Evolutionary conservation across 1,140 invertebrate genomes (phyloP).

Genomic region (Aphaenogaster rudis): DNA sequence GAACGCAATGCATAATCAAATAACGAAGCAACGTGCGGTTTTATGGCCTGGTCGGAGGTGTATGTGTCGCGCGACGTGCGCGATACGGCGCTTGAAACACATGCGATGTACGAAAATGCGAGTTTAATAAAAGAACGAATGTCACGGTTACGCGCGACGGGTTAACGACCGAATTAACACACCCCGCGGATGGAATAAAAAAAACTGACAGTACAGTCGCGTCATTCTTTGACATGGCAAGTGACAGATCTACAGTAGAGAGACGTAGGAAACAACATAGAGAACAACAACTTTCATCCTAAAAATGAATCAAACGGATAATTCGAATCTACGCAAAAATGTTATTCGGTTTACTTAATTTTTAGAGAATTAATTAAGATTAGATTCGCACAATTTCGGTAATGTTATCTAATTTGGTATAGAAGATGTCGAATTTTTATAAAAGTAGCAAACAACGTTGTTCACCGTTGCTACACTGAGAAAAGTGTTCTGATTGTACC

Average conservation of each 20-base stretch:
- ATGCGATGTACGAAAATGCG: constrained; percentile 58
- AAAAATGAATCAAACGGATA: constrained; percentile 20
- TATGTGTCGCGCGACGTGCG: constrained; percentile 38
- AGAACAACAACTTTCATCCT: neutral
- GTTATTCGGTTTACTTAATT: neutral
- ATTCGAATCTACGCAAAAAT: neutral
- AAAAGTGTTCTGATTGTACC: too few species aligned
- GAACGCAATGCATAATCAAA: constrained; percentile 57
- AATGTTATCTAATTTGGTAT: neutral
- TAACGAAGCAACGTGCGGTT: constrained; percentile 53
- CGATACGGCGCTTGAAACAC: constrained; percentile 55
- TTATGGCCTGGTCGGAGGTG: constrained; percentile 45
- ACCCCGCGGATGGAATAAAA: constrained; percentile 11
- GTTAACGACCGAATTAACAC: constrained; percentile 55
- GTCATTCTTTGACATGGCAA: constrained; percentile 27
- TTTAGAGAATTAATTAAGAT: neutral
- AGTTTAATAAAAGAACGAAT: constrained; percentile 62
- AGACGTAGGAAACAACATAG: neutral
- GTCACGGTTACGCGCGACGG: constrained; percentile 55
- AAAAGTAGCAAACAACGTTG: neutral
- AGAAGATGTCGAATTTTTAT: neutral
- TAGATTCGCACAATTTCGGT: neutral
- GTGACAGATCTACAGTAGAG: constrained; percentile 17
- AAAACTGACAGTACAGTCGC: constrained; percentile 16
- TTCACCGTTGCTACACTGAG: neutral